These are phyloP conservation scores for Daboia siamensis DNA, from an alignment of 2,113 vertebrate species.

Conservation along the genomic window DNA sequence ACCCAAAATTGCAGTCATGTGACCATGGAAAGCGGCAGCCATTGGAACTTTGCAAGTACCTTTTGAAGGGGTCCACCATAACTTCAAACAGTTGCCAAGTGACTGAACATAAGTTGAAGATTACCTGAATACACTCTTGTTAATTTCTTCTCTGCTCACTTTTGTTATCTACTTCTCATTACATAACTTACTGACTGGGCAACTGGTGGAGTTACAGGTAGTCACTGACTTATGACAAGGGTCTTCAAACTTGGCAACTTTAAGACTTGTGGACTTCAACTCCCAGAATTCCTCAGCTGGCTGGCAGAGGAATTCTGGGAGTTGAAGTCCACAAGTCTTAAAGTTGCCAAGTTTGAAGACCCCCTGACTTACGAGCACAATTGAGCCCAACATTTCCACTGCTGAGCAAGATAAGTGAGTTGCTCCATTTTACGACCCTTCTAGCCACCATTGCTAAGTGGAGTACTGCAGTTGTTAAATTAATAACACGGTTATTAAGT, in stretches of 20 bases:
- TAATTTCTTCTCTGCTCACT: background rate
- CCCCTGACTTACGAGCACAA: background rate
- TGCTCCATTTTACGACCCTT: background rate
- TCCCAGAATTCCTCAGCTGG: no score
- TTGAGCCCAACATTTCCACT: background rate
- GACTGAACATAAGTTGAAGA: background rate
- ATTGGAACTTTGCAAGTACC: background rate
- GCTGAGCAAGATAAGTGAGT: background rate
- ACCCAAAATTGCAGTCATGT: background rate
- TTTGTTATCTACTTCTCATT: background rate
- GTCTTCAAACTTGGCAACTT: no score
- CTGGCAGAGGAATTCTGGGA: no score
- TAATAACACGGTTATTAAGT: background rate
- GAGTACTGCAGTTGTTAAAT: background rate
- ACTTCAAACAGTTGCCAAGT: background rate
- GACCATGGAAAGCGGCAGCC: background rate
- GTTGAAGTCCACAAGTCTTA: no score
- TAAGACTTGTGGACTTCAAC: no score
- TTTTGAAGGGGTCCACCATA: background rate
- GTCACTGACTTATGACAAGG: background rate
- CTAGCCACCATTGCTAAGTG: background rate
- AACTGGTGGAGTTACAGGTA: background rate
- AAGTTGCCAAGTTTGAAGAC: no score
- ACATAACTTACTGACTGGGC: background rate
- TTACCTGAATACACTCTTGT: background rate